These are phyloP conservation scores for Glossophaga mutica DNA, from an alignment of 2,797 vertebrate species.

Conservation along the genomic window DNA sequence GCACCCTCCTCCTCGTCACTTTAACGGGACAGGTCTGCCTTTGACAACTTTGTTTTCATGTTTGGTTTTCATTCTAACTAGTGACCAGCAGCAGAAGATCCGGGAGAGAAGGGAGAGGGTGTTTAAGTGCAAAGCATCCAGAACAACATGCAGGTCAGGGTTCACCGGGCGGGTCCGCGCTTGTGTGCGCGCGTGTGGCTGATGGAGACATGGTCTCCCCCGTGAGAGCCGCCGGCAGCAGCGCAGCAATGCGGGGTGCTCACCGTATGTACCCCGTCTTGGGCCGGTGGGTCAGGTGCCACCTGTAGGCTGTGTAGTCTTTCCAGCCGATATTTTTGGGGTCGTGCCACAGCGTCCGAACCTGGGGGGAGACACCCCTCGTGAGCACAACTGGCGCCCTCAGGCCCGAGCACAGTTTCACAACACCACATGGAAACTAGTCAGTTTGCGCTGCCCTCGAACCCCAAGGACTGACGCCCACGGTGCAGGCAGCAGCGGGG, in stretches of 20 bases:
- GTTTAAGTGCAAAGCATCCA: not conserved
- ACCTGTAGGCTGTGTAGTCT: conserved; percentile 98
- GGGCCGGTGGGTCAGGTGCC: conserved; percentile 97
- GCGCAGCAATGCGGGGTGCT: not conserved
- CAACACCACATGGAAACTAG: fast-evolving
- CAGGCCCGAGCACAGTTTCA: fast-evolving
- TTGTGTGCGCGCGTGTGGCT: too few relatives aligned
- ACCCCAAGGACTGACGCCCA: fast-evolving
- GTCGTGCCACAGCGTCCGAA: conserved; percentile 97
- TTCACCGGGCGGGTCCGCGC: too few relatives aligned
- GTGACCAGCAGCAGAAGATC: not conserved
- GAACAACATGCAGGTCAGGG: fast-evolving
- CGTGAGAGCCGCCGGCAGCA: too few relatives aligned
- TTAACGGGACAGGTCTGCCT: not conserved
- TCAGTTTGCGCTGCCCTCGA: fast-evolving
- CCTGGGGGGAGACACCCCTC: conserved; percentile 78
- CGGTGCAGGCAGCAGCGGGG: fast-evolving
- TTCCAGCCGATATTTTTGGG: conserved; percentile 99
- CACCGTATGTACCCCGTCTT: conserved; percentile 91
- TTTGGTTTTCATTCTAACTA: not conserved
- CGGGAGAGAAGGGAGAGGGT: not conserved
- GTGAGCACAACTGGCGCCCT: fast-evolving
- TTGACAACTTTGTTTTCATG: not conserved
- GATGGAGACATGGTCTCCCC: too few relatives aligned
- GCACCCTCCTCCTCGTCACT: not conserved